phyloP scores from a whole-genome alignment of 1,140 invertebrate species.

The Arctopsyche grandis region DNA sequence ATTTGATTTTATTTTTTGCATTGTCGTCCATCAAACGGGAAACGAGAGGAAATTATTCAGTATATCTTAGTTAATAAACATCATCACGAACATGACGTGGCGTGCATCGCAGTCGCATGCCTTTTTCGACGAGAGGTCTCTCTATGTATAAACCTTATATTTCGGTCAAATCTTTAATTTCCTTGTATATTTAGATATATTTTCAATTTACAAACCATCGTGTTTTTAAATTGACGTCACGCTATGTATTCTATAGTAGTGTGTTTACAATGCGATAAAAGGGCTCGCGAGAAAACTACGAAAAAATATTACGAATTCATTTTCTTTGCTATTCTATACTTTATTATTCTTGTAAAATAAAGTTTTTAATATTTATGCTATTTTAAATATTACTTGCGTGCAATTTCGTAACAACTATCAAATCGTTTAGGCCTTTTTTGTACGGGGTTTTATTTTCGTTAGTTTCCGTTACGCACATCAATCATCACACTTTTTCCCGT shows the following conservation, averaged over 20 bases:
- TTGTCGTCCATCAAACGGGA: background rate
- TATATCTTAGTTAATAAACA: background rate
- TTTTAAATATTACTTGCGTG: background rate
- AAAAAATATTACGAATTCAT: background rate
- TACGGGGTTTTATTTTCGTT: background rate
- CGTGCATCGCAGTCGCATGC: background rate
- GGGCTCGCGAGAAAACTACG: background rate
- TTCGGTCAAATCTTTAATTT: background rate
- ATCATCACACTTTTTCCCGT: conserved; percentile 6
- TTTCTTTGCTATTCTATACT: background rate
- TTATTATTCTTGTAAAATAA: background rate
- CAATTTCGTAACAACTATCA: background rate
- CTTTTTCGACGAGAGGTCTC: background rate
- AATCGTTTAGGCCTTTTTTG: conserved; percentile 3
- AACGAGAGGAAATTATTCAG: background rate
- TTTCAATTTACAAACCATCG: background rate
- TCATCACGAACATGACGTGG: background rate
- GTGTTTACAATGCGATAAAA: background rate
- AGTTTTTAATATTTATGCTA: background rate
- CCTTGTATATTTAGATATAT: background rate
- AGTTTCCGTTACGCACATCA: conserved; percentile 20
- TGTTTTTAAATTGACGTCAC: background rate
- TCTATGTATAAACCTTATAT: background rate
- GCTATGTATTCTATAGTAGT: background rate
- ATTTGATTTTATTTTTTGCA: no score